phyloP scores from a whole-genome alignment of 64 coral and sea anemone genomes.

The Dendronephthya gigantea region DNA sequence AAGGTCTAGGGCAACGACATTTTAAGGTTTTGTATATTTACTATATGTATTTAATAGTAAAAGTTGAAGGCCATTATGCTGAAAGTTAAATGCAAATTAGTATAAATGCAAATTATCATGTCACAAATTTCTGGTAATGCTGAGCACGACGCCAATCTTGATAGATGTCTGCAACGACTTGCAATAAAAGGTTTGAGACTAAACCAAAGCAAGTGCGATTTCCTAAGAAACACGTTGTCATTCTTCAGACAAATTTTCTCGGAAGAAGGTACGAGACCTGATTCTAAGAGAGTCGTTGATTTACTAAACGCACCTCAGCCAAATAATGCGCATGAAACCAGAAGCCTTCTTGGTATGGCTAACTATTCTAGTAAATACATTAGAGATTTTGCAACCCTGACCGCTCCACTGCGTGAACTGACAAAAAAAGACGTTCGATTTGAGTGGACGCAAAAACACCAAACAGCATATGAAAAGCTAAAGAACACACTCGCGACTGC shows the following conservation, averaged over 20 bases:
- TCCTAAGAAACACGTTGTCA: constrained; percentile 18
- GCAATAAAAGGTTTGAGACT: constrained; percentile 17
- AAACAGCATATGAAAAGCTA: not conserved
- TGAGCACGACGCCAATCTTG: not conserved
- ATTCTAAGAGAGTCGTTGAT: not conserved
- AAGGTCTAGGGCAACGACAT: too few relatives aligned
- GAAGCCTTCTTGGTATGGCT: constrained; percentile 1
- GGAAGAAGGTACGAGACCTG: constrained; percentile 22
- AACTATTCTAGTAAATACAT: not conserved
- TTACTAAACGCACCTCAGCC: too few relatives aligned
- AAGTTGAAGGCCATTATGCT: too few relatives aligned
- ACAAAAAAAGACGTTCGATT: not conserved
- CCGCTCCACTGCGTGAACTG: not conserved
- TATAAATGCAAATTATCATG: too few relatives aligned
- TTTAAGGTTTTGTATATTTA: too few relatives aligned
- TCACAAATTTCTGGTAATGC: too few relatives aligned
- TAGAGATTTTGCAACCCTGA: not conserved
- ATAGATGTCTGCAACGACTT: constrained; percentile 9
- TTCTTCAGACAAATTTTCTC: constrained; percentile 37
- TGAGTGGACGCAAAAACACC: not conserved
- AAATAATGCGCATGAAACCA: not conserved
- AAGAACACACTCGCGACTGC: not conserved
- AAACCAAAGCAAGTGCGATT: constrained; percentile 28
- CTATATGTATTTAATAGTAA: too few relatives aligned
- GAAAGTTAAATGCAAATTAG: too few relatives aligned